Percentiles rank a stretch among this genome's conserved stretches.
Evolutionary conservation across 2,113 vertebrate species (phyloP).

Genomic region (Nothocercus nigrocapillus): DNA sequence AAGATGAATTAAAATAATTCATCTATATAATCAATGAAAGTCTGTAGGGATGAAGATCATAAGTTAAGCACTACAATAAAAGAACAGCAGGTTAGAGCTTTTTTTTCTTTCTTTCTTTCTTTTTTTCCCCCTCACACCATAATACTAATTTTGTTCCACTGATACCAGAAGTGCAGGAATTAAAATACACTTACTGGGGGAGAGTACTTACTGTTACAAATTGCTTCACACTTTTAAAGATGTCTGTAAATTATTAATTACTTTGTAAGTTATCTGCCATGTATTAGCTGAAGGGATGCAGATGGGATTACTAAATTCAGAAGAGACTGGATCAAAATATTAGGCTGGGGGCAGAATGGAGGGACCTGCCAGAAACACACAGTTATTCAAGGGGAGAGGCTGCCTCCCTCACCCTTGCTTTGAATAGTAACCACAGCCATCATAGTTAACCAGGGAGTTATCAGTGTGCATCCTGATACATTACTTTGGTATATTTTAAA

Average conservation of each 20-base stretch:
- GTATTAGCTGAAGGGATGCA: not conserved
- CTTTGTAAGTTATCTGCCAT: not conserved
- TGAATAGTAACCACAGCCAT: not conserved
- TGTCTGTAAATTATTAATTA: not conserved
- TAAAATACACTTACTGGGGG: not conserved
- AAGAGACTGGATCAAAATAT: not conserved
- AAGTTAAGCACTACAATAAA: not conserved
- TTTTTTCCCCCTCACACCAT: not conserved
- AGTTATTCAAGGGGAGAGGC: not conserved
- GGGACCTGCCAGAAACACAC: not conserved
- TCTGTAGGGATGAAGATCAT: not conserved
- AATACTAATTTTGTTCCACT: not conserved
- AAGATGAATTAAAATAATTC: constrained; percentile 16
- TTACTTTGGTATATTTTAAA: not conserved
- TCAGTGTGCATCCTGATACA: not conserved
- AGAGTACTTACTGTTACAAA: not conserved
- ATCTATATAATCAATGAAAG: not conserved
- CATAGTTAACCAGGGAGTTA: not conserved
- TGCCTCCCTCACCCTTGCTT: not conserved
- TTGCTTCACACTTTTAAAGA: not conserved
- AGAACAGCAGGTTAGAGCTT: not conserved
- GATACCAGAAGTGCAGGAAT: not conserved
- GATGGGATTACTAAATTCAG: not conserved
- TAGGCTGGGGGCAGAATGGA: not conserved
- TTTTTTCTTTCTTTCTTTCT: not conserved